Evolutionary conservation across 2,113 vertebrate genomes (phyloP), one percentile per base, ranked within the genome.

Genomic region (Orcinus orca): DNA sequence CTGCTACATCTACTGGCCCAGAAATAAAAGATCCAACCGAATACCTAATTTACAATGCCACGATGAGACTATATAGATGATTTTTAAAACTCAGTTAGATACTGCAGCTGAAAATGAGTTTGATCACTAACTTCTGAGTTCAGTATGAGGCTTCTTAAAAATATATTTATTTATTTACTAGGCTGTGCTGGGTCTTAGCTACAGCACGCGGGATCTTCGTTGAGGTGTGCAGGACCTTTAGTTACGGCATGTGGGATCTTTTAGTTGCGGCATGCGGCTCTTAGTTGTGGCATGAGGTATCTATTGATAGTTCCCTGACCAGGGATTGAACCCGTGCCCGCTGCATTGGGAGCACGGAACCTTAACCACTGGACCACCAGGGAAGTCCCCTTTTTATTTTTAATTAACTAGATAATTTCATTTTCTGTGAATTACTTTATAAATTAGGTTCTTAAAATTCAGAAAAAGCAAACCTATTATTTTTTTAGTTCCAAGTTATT

Each of bases 11-110:
- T 25, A 88, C 36, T 80, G 81, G 8, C 33, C 44, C 29, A 85
- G 63, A 95, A 97, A 95, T 73, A 53, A 85, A 17, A 93, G 38
- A 44, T 86, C 65, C 50, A 91, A 90, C n/a, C 33, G 38, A 81
- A 88, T 41, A 84, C 6, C 13, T 50, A 85, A 13, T 70, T 91
- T 93, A 85, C 9, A 90, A 68, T 71, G 80, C 33, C 47, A 73
- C 58, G 25, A 79, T 83, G 29, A 93, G 33, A 92, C n/a, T 68
- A 81, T 55, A 67, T 23, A 90, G 29, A 76, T 62, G 67, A 89
- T 41, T 85, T 85, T 55, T 13, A 50, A 55, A 92, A 76, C n/a
- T 82, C 53, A 93, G 41, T 6, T 41, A 41, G 29, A 63, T 89
- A 63, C 1, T 70, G 58, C 33, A 65, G 36, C 70, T 77, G 93